Evolutionary conservation across 2,113 vertebrate genomes (phyloP).

Genomic region (Anarhynchus alexandrinus): DNA sequence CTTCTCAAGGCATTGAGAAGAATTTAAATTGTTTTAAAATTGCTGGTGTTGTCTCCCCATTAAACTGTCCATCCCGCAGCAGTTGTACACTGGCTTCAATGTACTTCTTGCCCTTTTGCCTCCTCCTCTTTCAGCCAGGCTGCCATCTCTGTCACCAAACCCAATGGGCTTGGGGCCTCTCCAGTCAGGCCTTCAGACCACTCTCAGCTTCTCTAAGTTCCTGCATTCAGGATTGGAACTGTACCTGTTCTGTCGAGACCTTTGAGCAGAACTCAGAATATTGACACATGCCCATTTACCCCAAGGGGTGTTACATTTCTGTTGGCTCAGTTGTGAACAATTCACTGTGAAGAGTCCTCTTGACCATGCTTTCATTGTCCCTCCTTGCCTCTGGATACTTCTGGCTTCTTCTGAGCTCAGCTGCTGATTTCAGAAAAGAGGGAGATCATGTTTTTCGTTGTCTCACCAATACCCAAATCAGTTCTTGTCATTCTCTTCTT

Average conservation of each 20-base stretch:
- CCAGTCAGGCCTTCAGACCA: not conserved
- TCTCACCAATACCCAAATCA: not conserved
- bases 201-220: not conserved
- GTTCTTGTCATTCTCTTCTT: not conserved
- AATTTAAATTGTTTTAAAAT: not conserved
- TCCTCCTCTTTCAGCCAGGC: not conserved
- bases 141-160: not conserved
- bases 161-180: not conserved
- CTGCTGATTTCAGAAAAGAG: not conserved
- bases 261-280: not conserved
- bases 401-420: not conserved
- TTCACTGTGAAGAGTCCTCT: not conserved
- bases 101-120: not conserved
- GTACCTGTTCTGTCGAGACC: not conserved
- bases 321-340: not conserved
- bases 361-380: not conserved
- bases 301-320: not conserved
- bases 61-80: not conserved
- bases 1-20: not conserved
- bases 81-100: not conserved
- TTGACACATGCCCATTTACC: rapidly evolving
- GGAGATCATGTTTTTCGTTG: not conserved
- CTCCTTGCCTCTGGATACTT: not conserved
- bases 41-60: not conserved
- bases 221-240: not conserved